Evolutionary conservation across 2,113 vertebrate species (phyloP), one percentile per base, ranked within the genome.

Genomic region (Serilophus lunatus): DNA sequence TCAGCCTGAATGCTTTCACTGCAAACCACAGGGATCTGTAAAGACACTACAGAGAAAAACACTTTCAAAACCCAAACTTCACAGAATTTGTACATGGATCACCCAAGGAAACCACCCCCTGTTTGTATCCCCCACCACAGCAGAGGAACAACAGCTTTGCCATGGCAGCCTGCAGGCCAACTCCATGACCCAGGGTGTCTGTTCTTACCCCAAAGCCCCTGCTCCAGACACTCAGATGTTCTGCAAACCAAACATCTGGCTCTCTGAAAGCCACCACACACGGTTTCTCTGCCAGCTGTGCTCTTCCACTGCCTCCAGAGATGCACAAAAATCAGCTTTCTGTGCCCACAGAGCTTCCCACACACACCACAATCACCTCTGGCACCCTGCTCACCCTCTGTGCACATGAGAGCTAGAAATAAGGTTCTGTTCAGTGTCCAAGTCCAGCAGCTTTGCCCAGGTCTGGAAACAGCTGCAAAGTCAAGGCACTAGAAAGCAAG

Each of bases 351-450:
- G 50, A 42, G 50, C 72, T 78, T 23, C 8, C 45, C 18, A 49
- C 56, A 31, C 11, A 1, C 13, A 8, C 15, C 33, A 31, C 35
- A 7, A 0, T 2, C 24, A 44, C 71, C 76, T 50, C 2, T 26
- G 64, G 38, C 38, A 63, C 2, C 22, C 75, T 24, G 14, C 42
- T 47, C 51, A 25, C n/a, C 33, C 50, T 29, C 2, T 13, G 53
- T 4, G 61, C 0, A 26, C 18, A 9, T 1, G 0, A 10, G 40
- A 44, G 81, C 18, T 33, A 13, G 60, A 83, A 79, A 4, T 4
- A 31, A 29, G 26, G 49, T 4, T 65, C 31, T 86, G 74, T 0
- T 33, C 5, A 6, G 60, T 1, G 25, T 3, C 59, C 12, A 3
- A 33, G 82, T 31, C 38, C 65, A 60, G 92, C 70, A 77, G 61